Evolutionary conservation across 1,140 invertebrate species (phyloP).

Genomic region (Microplitis mediator): DNA sequence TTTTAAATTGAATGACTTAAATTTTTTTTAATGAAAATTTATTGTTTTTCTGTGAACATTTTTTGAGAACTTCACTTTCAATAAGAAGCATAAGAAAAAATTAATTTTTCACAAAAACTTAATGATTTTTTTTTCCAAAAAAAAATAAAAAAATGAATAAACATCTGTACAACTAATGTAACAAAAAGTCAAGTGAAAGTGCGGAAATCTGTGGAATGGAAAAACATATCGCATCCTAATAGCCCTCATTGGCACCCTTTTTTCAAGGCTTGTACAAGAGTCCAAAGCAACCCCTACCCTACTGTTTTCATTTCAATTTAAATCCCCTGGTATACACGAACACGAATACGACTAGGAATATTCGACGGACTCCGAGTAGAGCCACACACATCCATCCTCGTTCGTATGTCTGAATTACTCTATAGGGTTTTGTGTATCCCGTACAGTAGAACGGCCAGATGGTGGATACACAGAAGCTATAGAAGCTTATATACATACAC

Average conservation of each 20-base stretch:
- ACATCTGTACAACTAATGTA: not conserved
- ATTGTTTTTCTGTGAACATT: too few species aligned
- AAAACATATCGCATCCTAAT: slow-evolving; percentile 63
- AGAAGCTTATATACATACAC: not conserved
- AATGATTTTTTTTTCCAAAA: too few species aligned
- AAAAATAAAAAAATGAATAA: not conserved
- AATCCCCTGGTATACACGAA: slow-evolving; percentile 42
- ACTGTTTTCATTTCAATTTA: slow-evolving; percentile 63
- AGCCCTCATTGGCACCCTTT: slow-evolving; percentile 60
- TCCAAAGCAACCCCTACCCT: slow-evolving; percentile 31
- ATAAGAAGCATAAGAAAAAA: too few species aligned
- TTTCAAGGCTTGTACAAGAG: slow-evolving; percentile 12
- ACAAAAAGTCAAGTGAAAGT: slow-evolving; percentile 25
- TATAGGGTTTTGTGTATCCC: slow-evolving; percentile 1
- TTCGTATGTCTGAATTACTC: too few species aligned
- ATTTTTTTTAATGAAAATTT: not conserved
- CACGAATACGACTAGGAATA: slow-evolving; percentile 10
- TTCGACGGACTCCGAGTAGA: not conserved
- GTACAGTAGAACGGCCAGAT: slow-evolving; percentile 48
- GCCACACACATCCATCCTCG: slow-evolving; percentile 25
- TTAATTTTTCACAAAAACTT: too few species aligned
- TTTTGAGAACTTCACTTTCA: too few species aligned
- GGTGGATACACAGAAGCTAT: slow-evolving; percentile 39
- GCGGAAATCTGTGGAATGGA: slow-evolving; percentile 54
- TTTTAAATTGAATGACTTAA: not conserved